Base-by-base conservation (phyloP, 2,797 vertebrate genomes). In the Hippoglossus hippoglossus region DNA sequence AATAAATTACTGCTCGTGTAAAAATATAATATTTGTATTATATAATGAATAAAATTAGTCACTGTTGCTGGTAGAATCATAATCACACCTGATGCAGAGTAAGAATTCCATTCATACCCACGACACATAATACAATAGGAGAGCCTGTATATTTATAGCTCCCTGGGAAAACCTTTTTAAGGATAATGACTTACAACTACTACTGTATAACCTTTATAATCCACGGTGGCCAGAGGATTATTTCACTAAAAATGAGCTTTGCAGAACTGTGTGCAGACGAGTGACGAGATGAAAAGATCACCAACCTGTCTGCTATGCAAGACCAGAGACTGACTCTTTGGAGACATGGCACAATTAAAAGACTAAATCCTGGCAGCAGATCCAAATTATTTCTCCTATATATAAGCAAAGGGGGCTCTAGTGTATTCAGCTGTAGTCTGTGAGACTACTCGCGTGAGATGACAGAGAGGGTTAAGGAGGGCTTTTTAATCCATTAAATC, bases 141-240 rank as follows among this genome's bases (percentile, higher is more conserved):
- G 63, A 73, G 39, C 22, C 28, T 47, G 15, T 63, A 63, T 91
- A 90, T 92, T 89, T 90, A 89, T 88, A 86, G 89, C 73, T 79
- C 58, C 34, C 58, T 41, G 65, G 77, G 67, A 84, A 88, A 90
- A 86, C 82, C 73, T 90, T 93, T 91, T 90, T 77, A 83, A 85
- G 73, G 77, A 93, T 92, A 93, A 93, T 89, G 88, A 92, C 86
- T 86, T 81, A 91, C 87, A 93, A 91, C 89, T 86, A 93, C 86
- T 90, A 91, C 87, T 74, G 69, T 80, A 86, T 77, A 90, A 90
- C 89, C 87, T 91, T 89, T 69, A 91, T 93, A 94, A 94, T 94
- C 91, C 91, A 92, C 81, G 68, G 77, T 56, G 80, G 80, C 18
- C 65, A 87, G 69, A 83, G 90, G 91, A 94, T 92, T 94, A 94